A percentile compares a stretch with the other conserved stretches of the same genome.
phyloP scores from a whole-genome alignment of 2,888 invertebrate species.

The Melolontha melolontha region DNA sequence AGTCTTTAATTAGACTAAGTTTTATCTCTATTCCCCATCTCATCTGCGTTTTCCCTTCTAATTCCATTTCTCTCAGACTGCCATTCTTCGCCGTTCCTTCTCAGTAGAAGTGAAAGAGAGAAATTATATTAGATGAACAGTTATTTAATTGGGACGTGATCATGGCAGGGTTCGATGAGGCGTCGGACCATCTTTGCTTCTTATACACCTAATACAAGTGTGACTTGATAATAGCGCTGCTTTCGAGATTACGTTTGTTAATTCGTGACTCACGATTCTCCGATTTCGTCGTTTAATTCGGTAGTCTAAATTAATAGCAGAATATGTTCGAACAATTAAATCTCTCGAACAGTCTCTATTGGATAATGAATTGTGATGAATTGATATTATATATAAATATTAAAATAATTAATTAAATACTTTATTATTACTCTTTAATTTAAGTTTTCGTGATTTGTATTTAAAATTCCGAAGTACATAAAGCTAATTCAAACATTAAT shows the following conservation, averaged over 20 bases:
- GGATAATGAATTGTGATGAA: neutral
- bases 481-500: too few species aligned
- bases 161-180: constrained; percentile 3
- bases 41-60: constrained; percentile 15
- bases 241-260: neutral
- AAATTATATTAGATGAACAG: constrained; percentile 32
- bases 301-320: too few species aligned
- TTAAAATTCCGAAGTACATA: too few species aligned
- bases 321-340: neutral
- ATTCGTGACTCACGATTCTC: too few species aligned
- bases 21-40: constrained; percentile 19
- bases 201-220: constrained; percentile 20
- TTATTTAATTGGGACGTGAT: constrained; percentile 37
- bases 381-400: neutral
- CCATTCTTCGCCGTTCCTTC: neutral
- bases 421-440: too few species aligned
- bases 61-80: neutral
- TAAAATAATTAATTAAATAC: neutral
- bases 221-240: constrained; percentile 3
- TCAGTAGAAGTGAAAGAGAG: constrained; percentile 3
- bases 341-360: neutral
- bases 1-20: constrained; percentile 24
- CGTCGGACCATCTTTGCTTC: constrained; percentile 1
- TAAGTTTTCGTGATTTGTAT: too few species aligned
- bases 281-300: too few species aligned